Percentiles rank a stretch among this genome's conserved stretches.
Conservation (phyloP, 2,113 vertebrate species). For the Theropithecus gelada region DNA sequence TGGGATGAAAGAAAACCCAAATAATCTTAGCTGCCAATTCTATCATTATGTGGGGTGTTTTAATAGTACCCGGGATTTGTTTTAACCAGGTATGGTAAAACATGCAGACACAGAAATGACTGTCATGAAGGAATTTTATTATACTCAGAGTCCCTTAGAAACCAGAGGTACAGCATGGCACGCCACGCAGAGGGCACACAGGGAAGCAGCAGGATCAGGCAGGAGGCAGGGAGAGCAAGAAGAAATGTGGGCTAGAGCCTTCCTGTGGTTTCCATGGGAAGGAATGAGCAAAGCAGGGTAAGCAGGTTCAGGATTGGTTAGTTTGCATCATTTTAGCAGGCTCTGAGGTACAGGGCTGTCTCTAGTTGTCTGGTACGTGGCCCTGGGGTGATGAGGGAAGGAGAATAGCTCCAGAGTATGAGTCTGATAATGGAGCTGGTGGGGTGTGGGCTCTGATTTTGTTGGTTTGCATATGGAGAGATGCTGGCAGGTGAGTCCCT, state of each 20-base stretch:
- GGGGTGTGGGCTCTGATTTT: background rate
- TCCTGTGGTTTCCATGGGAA: background rate
- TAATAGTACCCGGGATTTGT: background rate
- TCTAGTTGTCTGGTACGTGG: background rate
- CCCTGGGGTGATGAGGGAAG: background rate
- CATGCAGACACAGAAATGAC: background rate
- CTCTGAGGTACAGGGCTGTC: background rate
- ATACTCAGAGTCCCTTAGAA: background rate
- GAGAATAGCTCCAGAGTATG: background rate
- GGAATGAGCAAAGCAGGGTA: background rate
- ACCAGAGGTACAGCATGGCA: background rate
- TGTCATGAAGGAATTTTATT: background rate
- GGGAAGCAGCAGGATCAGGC: background rate
- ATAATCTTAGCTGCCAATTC: background rate
- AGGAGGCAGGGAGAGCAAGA: background rate
- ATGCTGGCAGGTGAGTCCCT: background rate
- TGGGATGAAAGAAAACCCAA: slow-evolving; percentile 13
- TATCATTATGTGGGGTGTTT: background rate
- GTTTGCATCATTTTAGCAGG: background rate
- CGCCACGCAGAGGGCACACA: accelerated
- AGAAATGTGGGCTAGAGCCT: background rate
- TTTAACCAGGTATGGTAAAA: background rate
- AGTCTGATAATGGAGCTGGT: background rate
- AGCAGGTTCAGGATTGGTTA: background rate
- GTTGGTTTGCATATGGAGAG: background rate